Evolutionary conservation across 2,113 vertebrate species (phyloP), one percentile per base, ranked within the genome.

Genomic region (Prunella himalayana): DNA sequence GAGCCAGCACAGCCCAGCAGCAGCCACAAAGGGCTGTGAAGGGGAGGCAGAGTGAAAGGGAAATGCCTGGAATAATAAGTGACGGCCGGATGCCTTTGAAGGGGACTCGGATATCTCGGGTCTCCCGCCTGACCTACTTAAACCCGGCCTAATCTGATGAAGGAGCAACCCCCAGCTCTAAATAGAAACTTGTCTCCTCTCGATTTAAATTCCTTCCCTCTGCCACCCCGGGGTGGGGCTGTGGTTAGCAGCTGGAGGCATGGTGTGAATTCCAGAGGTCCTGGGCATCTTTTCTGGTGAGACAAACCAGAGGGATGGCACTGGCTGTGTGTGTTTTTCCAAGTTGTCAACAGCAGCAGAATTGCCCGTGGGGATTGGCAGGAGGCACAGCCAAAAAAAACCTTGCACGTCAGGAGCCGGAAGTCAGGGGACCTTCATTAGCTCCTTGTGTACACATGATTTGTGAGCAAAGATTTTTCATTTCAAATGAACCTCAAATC

Each of bases 121-220:
- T 97, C 91, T 95, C 87, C 92, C 1, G 77, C 94, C 82, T 97
- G 97, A 97, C 97, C 97, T 97, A 96, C 92, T 97, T 97, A 96
- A 97, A 86, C 70, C 91, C 5, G 22, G 31, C 5, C 5, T 93
- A 90, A 94, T 93, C 91, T 94, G 94, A 96, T 94, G 86, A 57
- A 92, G 94, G 95, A 97, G 83, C 80, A 56, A 66, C 91, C 92
- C 95, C 86, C 3, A 1, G 72, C 80, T 93, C 94, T 77, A 92
- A 96, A 93, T 88, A 92, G 7, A 95, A 96, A 92, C 88, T 84
- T 82, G 1, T 1, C 79, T 95, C 60, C 39, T 93, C 60, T 73
- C 2, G 10, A 9, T 88, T 79, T 24, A 24, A 73, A 77, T 65
- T 10, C 63, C 66, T 70, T 65, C 53, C 53, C 79, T 69, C 60